These are phyloP conservation scores for Sander lucioperca DNA, from an alignment of 2,113 vertebrate species.

Conservation along the genomic window DNA sequence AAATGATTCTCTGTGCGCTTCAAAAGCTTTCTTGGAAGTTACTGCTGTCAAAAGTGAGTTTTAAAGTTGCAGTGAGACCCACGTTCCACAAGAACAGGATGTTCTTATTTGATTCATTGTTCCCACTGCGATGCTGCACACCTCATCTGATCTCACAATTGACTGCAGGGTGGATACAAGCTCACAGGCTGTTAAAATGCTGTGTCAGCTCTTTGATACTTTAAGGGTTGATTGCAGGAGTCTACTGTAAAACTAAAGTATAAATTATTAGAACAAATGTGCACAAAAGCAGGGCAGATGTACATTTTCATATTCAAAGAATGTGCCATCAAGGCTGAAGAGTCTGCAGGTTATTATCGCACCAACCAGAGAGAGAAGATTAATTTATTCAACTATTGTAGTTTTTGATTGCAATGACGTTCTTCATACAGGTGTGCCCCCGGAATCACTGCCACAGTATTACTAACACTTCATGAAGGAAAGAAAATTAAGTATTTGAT, in stretches of 20 bases:
- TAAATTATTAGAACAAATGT: background rate
- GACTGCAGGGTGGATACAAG: background rate
- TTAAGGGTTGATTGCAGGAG: background rate
- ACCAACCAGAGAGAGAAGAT: background rate
- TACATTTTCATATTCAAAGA: background rate
- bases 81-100: slow-evolving; percentile 28
- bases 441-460: background rate
- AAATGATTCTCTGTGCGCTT: background rate
- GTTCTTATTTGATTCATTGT: slow-evolving; percentile 35
- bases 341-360: background rate
- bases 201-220: background rate
- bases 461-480: background rate
- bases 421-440: background rate
- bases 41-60: background rate
- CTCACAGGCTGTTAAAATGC: background rate
- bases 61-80: slow-evolving; percentile 5
- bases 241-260: background rate
- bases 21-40: slow-evolving; percentile 12
- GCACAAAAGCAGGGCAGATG: background rate
- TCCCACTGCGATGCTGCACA: slow-evolving; percentile 27
- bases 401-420: background rate
- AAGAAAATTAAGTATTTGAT: background rate
- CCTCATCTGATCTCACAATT: slow-evolving; percentile 29
- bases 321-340: background rate
- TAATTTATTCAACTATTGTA: background rate